These are phyloP conservation scores for Crocuta crocuta DNA, from an alignment of 2,113 vertebrate genomes.

Conservation along the genomic window DNA sequence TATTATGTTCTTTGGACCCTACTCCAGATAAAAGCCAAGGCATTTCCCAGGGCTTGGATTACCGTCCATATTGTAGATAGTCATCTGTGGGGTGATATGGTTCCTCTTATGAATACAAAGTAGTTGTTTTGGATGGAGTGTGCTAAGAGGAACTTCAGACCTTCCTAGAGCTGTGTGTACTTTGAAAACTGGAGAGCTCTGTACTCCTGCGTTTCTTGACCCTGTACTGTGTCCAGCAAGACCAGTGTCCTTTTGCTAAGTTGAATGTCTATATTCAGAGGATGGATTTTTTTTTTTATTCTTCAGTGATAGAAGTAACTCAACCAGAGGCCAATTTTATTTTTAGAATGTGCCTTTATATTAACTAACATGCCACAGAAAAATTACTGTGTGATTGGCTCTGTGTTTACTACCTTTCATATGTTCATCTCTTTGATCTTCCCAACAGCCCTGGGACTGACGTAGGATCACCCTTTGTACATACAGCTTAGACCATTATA, in stretches of 20 bases:
- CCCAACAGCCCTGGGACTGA: background rate
- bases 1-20: slow-evolving; percentile 32
- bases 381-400: background rate
- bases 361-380: background rate
- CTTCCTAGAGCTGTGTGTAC: background rate
- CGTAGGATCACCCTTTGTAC: background rate
- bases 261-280: background rate
- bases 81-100: slow-evolving; percentile 35
- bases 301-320: background rate
- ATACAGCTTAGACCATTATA: background rate
- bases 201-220: background rate
- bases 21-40: slow-evolving; percentile 50
- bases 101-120: slow-evolving; percentile 38
- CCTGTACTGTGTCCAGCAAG: background rate
- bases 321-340: background rate
- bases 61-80: slow-evolving; percentile 52
- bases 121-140: slow-evolving; percentile 27
- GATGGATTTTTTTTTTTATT: background rate
- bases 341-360: background rate
- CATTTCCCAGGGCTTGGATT: slow-evolving; percentile 63
- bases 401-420: background rate
- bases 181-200: background rate
- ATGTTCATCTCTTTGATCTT: background rate
- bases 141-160: background rate
- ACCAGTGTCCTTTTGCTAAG: background rate